Base-by-base conservation (phyloP, 2,113 vertebrate genomes). In the Onychostruthus taczanowskii region DNA sequence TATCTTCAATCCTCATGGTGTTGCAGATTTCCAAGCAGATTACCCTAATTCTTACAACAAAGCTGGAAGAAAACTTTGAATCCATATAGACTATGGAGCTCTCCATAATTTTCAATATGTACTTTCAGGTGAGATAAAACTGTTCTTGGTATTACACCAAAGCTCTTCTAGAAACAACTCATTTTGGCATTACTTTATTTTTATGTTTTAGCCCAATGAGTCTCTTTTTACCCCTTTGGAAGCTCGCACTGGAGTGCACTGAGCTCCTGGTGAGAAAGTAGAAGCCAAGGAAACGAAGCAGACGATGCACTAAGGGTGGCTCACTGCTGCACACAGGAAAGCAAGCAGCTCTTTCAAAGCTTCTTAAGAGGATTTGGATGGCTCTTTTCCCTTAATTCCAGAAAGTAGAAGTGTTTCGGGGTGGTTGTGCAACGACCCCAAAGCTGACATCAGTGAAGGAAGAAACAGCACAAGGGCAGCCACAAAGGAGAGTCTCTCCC, bases 321-420 rank as follows among this genome's bases (percentile, higher is more conserved):
- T 79, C 31, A 1, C 33, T 66, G 59, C 90, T 39, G 83, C 66
- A 55, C 37, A 26, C 35, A 55, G 68, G 43, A 50, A 77, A 90
- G 72, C 92, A 58, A 78, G 73, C 59, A 62, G 39, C 20, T 21
- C 61, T 77, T 72, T 87, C 80, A 89, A 67, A 92, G 66, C 73
- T 41, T 41, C 80, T 59, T 78, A 92, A 90, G 81, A 76, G 91
- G 91, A 94, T 94, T 84, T 89, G 66, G 66, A 91, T 78, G 80
- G 56, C 66, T 81, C 84, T 91, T 91, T 64, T 41, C 58, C 66
- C 56, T 82, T 92, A 89, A 94, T 95, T 96, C 86, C 87, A 89
- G 89, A 87, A 91, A 87, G 84, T 0, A 94, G 74, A 84, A 90
- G 84, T 72, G 76, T 95, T 95, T 86, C 0, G 0, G 74, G 64